Evolutionary conservation across 2,888 invertebrate species (phyloP).

Genomic region (Meandrusa payeni): DNA sequence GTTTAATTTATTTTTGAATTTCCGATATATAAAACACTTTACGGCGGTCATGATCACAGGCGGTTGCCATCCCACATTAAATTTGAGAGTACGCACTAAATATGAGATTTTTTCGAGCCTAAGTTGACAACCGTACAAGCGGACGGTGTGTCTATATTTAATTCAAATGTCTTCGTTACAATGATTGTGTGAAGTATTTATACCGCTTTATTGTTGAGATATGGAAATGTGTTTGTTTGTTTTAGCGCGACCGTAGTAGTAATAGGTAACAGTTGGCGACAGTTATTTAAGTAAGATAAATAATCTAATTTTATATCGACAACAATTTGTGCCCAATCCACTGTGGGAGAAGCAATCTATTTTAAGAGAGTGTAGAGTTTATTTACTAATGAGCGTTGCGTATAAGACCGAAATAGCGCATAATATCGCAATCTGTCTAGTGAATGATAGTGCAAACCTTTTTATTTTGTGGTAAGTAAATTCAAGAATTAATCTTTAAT

Average conservation of each 20-base stretch:
- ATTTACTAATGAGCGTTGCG: constrained; percentile 36
- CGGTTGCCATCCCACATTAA: too few relatives aligned
- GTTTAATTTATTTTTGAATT: too few relatives aligned
- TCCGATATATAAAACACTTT: too few relatives aligned
- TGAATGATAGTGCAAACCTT: constrained; percentile 40
- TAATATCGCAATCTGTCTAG: constrained; percentile 40
- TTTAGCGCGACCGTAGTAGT: background rate
- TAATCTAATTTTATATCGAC: constrained; percentile 18
- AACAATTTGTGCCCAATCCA: constrained; percentile 25
- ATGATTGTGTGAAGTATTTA: too few relatives aligned
- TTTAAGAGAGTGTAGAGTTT: constrained; percentile 38
- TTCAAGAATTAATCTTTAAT: background rate
- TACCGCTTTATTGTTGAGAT: too few relatives aligned
- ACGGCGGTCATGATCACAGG: too few relatives aligned
- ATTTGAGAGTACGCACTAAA: too few relatives aligned
- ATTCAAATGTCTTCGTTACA: background rate
- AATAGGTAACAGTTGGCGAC: constrained; percentile 19
- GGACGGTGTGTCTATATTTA: too few relatives aligned
- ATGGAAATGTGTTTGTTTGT: background rate
- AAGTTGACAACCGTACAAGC: too few relatives aligned
- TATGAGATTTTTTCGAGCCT: too few relatives aligned
- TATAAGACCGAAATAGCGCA: constrained; percentile 33
- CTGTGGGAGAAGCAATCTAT: constrained; percentile 41
- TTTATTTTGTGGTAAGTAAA: constrained; percentile 22
- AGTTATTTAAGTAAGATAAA: constrained; percentile 2